Percentiles rank a stretch among this genome's conserved stretches.
phyloP scores from a whole-genome alignment of 2,888 invertebrate species.

The Zhuqinia jingwanae region DNA sequence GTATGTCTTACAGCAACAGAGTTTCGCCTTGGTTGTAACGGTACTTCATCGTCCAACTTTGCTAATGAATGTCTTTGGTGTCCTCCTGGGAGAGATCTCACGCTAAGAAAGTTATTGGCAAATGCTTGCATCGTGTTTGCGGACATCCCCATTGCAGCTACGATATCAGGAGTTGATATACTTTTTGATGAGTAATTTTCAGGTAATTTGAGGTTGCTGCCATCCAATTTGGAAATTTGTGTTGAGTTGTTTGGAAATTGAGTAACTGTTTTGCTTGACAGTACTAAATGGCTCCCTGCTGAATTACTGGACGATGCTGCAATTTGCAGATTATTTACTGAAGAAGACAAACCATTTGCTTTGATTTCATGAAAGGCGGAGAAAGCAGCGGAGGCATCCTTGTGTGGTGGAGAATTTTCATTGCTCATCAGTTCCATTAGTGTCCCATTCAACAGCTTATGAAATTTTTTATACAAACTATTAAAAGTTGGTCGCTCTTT shows the following conservation, averaged over 20 bases:
- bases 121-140: conserved; percentile 2
- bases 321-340: conserved; percentile 41
- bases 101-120: conserved; percentile 32
- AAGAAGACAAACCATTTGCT: conserved; percentile 36
- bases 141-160: conserved; percentile 9
- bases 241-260: background rate
- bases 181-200: background rate
- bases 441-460: conserved; percentile 36
- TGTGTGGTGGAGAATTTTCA: background rate
- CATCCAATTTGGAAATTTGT: no score
- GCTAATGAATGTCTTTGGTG: conserved; percentile 20
- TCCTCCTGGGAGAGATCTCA: background rate
- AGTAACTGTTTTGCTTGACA: background rate
- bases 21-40: conserved; percentile 4
- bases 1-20: background rate
- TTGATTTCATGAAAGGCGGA: conserved; percentile 58
- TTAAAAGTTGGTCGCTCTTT: conserved; percentile 64
- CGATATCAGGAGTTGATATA: conserved; percentile 47
- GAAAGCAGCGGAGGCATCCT: conserved; percentile 10
- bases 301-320: background rate
- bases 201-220: background rate
- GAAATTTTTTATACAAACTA: conserved; percentile 32
- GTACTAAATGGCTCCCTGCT: background rate
- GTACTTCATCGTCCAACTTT: background rate
- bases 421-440: conserved; percentile 17